Evolutionary conservation across 2,888 invertebrate genomes (phyloP).

Genomic region (Pseudococcus longispinus): DNA sequence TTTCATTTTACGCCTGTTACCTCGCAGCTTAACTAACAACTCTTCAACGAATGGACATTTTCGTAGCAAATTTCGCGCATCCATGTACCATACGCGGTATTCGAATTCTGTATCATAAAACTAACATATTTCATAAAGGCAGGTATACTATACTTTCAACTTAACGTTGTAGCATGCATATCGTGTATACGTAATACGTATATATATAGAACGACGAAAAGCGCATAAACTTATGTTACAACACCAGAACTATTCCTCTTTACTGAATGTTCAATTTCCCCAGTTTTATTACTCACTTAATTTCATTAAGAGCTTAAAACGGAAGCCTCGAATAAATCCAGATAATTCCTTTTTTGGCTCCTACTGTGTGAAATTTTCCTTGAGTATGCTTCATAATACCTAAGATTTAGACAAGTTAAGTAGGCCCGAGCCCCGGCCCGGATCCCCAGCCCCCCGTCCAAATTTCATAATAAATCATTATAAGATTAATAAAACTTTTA

Average conservation of each 20-base stretch:
- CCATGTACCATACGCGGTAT: background rate
- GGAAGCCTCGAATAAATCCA: constrained; percentile 54
- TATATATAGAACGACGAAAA: constrained; percentile 19
- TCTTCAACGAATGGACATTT: constrained; percentile 1
- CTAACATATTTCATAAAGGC: constrained; percentile 10
- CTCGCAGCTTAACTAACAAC: background rate
- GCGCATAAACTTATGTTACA: constrained; percentile 11
- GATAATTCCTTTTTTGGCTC: constrained; percentile 55
- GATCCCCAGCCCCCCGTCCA: background rate
- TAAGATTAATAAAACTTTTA: constrained; percentile 23
- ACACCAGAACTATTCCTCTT: constrained; percentile 26
- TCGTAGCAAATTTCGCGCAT: background rate
- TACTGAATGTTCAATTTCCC: constrained; percentile 47
- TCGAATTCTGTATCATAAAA: constrained; percentile 16
- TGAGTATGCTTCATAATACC: constrained; percentile 13
- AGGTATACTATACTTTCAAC: background rate
- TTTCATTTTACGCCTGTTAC: background rate
- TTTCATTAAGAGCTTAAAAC: constrained; percentile 55
- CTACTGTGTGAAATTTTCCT: constrained; percentile 11
- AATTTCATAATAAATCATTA: background rate
- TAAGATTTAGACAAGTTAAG: background rate
- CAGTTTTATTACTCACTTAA: constrained; percentile 54
- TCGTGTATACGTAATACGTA: too few relatives aligned
- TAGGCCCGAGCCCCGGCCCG: background rate
- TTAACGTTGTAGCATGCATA: background rate